phyloP scores from a whole-genome alignment of 2,797 vertebrate genomes.

The Acomys russatus region DNA sequence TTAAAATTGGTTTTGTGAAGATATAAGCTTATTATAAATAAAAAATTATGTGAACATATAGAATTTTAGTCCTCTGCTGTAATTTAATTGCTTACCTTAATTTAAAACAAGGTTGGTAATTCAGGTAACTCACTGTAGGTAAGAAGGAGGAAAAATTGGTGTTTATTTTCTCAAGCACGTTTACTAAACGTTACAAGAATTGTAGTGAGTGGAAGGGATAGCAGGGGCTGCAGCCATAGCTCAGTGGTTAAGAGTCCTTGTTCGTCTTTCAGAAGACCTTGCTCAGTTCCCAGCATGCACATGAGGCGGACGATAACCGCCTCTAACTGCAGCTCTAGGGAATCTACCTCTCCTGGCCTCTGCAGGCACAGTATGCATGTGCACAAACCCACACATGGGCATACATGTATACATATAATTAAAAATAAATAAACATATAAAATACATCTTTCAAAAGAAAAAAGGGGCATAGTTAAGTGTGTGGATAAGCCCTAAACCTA shows the following conservation, averaged over 20 bases:
- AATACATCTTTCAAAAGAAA: neutral
- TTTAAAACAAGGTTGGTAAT: neutral
- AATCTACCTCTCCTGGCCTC: neutral
- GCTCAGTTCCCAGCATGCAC: neutral
- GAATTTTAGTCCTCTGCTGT: neutral
- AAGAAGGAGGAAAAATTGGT: neutral
- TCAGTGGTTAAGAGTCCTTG: neutral
- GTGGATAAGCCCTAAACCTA: neutral
- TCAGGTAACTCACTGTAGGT: neutral
- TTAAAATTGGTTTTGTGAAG: neutral
- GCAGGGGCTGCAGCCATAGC: neutral
- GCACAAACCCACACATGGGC: neutral
- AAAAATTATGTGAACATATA: neutral
- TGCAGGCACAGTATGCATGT: neutral
- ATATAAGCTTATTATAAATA: neutral
- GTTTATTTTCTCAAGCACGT: conserved; percentile 46
- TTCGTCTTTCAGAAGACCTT: neutral
- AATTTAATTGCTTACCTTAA: neutral
- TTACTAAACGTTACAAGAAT: conserved; percentile 1
- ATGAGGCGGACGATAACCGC: neutral
- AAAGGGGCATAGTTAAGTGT: neutral
- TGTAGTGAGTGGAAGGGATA: neutral
- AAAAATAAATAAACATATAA: neutral
- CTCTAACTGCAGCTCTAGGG: neutral
- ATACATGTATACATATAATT: neutral